Base-by-base conservation (phyloP, 2,888 invertebrate species). In the Papilio gigon region DNA sequence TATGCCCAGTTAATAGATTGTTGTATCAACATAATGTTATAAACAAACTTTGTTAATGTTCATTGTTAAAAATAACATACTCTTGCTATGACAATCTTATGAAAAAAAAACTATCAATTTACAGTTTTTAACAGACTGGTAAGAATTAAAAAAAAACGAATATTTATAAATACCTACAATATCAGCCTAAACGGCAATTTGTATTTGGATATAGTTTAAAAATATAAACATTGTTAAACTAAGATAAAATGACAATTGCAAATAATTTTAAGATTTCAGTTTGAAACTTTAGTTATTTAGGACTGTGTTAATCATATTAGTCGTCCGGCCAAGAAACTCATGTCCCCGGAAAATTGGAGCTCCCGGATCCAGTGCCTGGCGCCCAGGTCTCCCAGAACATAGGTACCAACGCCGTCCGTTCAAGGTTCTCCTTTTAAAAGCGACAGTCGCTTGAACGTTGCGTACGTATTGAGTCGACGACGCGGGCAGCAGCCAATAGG, bases 1-100 rank as follows among this genome's bases (percentile, higher is more conserved):
- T 68, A 62, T 72, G 72, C 76, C 78, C 73, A 77, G 72, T 78
- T 78, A 79, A 82, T 81, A 78, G 76, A 78, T 83, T 81, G 80
- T 30, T 81, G 79, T 80, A 77, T 70, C 75, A 76, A 78, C 76
- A 75, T 72, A 75, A 75, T 80, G 17, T 25, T 59, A 60, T 47
- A 61, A 42, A 40, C n/a, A 22, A 40, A 40, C 27, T 11, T 61
- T 67, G 53, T 67, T 53, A 65, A 27, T 56, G 56, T 65, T 65
- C 56, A 67, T 53, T 53, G 30, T 42, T 42, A 61, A 33, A 50
- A 47, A 40, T n/a, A 12, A 12, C 27, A 14, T n/a, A 37, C 22
- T 40, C 30, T 61, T 40, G 20, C 30, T 67, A 53, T 53, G 30
- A 37, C 61, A 61, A 67, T 27, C 22, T 50, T 50, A 17, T 63